These are phyloP conservation scores for Acronicta alni DNA, from an alignment of 2,888 invertebrate species.

Conservation along the genomic window DNA sequence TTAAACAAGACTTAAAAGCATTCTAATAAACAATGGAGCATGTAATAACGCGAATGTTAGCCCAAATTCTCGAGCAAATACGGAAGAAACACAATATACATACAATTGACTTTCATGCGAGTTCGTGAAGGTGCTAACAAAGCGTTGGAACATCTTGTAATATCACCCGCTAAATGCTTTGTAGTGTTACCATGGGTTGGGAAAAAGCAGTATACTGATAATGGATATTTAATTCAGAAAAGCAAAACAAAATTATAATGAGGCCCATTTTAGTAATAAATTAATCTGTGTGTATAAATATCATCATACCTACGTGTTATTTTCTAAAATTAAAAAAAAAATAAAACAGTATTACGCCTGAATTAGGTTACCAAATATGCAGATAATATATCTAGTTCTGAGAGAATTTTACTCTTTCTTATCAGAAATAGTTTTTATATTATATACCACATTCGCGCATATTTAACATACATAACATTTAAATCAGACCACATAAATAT, in stretches of 20 bases:
- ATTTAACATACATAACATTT: constrained; percentile 4
- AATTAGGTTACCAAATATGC: no score
- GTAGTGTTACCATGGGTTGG: constrained; percentile 39
- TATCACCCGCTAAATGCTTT: constrained; percentile 70
- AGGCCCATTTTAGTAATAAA: no score
- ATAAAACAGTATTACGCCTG: no score
- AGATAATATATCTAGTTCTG: no score
- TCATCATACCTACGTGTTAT: no score
- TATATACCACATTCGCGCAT: background rate
- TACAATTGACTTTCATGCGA: constrained; percentile 57
- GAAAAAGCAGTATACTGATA: background rate
- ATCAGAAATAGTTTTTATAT: no score
- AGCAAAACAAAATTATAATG: no score
- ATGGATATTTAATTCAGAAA: background rate
- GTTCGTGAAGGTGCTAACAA: constrained; percentile 80
- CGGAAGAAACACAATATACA: constrained; percentile 39
- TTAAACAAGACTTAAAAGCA: background rate
- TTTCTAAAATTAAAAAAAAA: background rate
- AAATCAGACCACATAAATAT: constrained; percentile 6
- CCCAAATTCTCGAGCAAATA: constrained; percentile 51
- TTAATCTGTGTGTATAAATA: no score
- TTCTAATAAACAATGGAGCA: constrained; percentile 6
- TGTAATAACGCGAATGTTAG: constrained; percentile 33
- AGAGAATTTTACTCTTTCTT: no score
- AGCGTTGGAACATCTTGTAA: constrained; percentile 74